A percentile compares a stretch with the other conserved stretches of the same genome.
Evolutionary conservation across 2,113 vertebrate genomes (phyloP).

Genomic region (Eudyptes chrysolophus): DNA sequence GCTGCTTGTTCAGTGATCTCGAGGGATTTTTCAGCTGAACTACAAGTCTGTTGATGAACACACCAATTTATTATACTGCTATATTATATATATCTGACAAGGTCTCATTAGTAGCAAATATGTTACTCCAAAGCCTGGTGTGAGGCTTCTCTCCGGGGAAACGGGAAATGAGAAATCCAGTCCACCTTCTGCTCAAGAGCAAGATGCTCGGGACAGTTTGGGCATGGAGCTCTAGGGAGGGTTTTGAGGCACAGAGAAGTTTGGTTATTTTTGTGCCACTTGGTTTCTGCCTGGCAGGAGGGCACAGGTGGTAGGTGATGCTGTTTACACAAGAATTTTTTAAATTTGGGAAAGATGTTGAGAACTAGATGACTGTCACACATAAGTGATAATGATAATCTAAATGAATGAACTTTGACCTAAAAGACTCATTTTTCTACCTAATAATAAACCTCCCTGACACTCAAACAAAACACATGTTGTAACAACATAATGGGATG

Average conservation of each 20-base stretch:
- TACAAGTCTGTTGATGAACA: background rate
- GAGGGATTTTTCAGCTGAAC: background rate
- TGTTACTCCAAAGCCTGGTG: background rate
- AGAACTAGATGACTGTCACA: background rate
- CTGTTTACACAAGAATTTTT: background rate
- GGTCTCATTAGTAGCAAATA: background rate
- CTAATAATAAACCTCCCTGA: background rate
- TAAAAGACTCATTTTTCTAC: background rate
- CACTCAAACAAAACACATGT: background rate
- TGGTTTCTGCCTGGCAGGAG: background rate
- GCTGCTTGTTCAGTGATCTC: background rate
- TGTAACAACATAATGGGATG: background rate
- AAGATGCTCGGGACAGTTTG: background rate
- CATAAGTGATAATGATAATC: background rate
- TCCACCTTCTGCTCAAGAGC: background rate
- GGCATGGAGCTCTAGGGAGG: background rate
- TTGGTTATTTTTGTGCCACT: background rate
- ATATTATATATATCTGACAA: background rate
- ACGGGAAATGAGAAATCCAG: background rate
- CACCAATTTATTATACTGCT: background rate
- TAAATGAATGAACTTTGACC: background rate
- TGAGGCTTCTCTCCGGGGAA: background rate
- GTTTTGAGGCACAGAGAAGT: accelerated
- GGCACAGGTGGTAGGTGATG: too few species aligned
- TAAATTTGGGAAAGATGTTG: background rate